Base-by-base conservation (phyloP, 2,888 invertebrate genomes). In the Eurois occulta region DNA sequence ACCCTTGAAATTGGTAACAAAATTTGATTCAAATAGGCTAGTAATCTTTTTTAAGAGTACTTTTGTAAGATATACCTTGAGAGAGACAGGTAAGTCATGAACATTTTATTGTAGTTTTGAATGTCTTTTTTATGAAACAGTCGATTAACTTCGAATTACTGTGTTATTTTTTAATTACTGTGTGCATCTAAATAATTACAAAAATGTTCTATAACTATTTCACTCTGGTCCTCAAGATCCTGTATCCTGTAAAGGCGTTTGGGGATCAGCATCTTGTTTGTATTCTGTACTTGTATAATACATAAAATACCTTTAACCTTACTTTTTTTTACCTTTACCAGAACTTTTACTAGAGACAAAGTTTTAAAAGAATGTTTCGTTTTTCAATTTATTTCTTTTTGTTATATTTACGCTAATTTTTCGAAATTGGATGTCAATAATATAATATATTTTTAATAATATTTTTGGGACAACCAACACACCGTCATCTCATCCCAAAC, bases 21-120 rank as follows among this genome's bases (percentile, higher is more conserved):
- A n/a, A n/a, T n/a, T n/a, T n/a, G 16, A 43, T 43, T 43, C 43
- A 43, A n/a, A n/a, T n/a, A n/a, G n/a, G n/a, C n/a, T n/a, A n/a
- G n/a, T n/a, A n/a, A n/a, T n/a, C n/a, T n/a, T n/a, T n/a, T n/a
- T n/a, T n/a, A n/a, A n/a, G n/a, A n/a, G n/a, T n/a, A n/a, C n/a
- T n/a, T n/a, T n/a, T n/a, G n/a, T 35, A 41, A 32, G n/a, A n/a
- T 13, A 43, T 41, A 32, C 32, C 28, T 48, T 64, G 48, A 64
- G 41, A 35, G 24, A 52, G 2, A 24, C n/a, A 11, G 46, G 77
- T 58, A 60, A 79, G 79, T 69, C 21, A 2, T 28, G 52, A 43
- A 28, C 65, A 18, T 21, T 35, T 16, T 5, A 35, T 35, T 28
- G 32, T 65, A 32, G 24, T 11, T 73, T 28, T 6, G 24, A 35